phyloP scores from a whole-genome alignment of 2,888 invertebrate genomes.

The Halictus ligatus region DNA sequence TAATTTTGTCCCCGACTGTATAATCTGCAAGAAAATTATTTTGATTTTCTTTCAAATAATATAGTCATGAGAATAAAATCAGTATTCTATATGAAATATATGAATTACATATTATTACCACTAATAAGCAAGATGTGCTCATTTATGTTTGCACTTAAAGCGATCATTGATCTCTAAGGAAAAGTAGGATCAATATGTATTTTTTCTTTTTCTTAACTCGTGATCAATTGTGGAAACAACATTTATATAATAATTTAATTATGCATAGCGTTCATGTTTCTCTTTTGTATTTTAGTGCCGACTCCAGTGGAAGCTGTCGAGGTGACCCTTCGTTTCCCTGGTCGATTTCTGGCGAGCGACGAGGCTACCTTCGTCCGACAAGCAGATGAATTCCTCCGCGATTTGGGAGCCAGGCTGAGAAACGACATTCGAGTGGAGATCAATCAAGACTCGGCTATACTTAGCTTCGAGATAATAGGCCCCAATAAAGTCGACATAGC shows the following conservation, averaged over 20 bases:
- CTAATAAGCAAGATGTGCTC: background rate
- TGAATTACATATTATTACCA: background rate
- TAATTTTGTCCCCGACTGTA: too few relatives aligned
- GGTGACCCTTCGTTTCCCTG: conserved; percentile 90
- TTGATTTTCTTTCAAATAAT: background rate
- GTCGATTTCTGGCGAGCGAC: conserved; percentile 85
- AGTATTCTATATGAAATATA: background rate
- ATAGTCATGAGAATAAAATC: background rate
- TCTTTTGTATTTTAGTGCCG: conserved; percentile 84
- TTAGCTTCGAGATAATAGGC: conserved; percentile 87
- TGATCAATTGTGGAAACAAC: background rate
- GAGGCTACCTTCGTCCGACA: conserved; percentile 76
- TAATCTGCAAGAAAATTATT: too few relatives aligned
- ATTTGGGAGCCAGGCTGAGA: conserved; percentile 80
- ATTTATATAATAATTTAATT: background rate
- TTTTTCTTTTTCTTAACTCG: too few relatives aligned
- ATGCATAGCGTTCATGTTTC: background rate
- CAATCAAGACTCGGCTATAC: conserved; percentile 79
- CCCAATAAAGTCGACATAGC: conserved; percentile 91
- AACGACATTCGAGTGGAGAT: conserved; percentile 78
- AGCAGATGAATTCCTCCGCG: conserved; percentile 78
- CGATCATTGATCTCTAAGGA: background rate
- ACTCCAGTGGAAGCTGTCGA: conserved; percentile 92
- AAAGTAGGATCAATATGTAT: background rate
- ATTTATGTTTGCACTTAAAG: background rate